Evolutionary conservation across 2,888 invertebrate species (phyloP).

Genomic region (Pediacus dermestoides): DNA sequence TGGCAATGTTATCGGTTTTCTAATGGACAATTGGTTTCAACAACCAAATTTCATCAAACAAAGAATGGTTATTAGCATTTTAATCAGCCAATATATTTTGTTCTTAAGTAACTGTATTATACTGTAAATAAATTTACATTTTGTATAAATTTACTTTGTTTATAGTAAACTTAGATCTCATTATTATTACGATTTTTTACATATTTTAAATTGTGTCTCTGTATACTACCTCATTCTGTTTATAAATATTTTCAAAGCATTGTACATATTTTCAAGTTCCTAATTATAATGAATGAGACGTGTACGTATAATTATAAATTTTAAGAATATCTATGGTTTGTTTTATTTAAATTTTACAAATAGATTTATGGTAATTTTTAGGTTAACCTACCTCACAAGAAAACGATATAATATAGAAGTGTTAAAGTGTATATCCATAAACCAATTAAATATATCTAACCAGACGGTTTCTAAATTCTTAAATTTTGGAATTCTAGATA

Average conservation of each 20-base stretch:
- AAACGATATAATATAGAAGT: no score
- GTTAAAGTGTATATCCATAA: no score
- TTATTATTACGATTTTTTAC: slow-evolving; percentile 19
- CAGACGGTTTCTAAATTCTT: no score
- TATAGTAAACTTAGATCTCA: slow-evolving; percentile 23
- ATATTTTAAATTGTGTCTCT: slow-evolving; percentile 9
- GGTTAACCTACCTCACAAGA: no score
- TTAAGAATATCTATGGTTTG: slow-evolving; percentile 20
- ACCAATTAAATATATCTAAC: no score
- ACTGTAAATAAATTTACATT: slow-evolving; percentile 22
- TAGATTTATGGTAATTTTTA: slow-evolving; percentile 9
- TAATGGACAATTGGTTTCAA: no score
- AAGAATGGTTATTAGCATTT: no score
- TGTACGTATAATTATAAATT: slow-evolving; percentile 24
- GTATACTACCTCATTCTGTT: slow-evolving; percentile 36
- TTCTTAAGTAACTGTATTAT: no score
- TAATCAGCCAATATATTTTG: no score
- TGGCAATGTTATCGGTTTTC: no score
- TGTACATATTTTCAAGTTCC: slow-evolving; percentile 44
- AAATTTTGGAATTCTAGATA: no score
- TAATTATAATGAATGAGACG: slow-evolving; percentile 23
- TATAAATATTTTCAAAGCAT: slow-evolving; percentile 26
- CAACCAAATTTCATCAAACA: no score
- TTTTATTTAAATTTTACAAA: slow-evolving; percentile 16
- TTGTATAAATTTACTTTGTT: slow-evolving; percentile 13